Conservation (phyloP, 1,140 invertebrate species). For the Drosophila sucinea region DNA sequence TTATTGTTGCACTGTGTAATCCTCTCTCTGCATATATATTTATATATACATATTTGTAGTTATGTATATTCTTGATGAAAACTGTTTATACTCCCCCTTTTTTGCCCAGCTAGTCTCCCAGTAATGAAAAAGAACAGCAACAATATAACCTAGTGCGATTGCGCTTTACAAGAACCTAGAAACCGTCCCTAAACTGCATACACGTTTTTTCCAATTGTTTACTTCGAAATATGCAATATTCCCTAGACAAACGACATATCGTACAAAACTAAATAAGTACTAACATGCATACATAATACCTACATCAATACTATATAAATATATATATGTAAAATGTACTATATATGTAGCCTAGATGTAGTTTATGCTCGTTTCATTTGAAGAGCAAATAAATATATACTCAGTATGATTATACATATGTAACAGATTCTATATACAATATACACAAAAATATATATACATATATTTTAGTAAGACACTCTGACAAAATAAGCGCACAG, state of each 20-base stretch:
- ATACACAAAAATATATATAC: constrained; percentile 40
- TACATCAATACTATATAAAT: constrained; percentile 40
- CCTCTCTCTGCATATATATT: constrained; percentile 26
- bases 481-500: constrained; percentile 62
- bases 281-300: constrained; percentile 53
- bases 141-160: constrained; percentile 50
- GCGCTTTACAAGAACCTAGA: constrained; percentile 72
- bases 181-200: constrained; percentile 74
- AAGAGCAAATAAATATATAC: constrained; percentile 22
- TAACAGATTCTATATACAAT: constrained; percentile 38
- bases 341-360: constrained; percentile 46
- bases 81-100: constrained; percentile 40
- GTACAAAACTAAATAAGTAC: constrained; percentile 74
- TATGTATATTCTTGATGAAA: constrained; percentile 34
- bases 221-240: constrained; percentile 37
- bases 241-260: constrained; percentile 77
- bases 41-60: constrained; percentile 58
- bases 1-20: constrained; percentile 34
- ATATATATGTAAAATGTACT: constrained; percentile 37
- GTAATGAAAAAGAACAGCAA: neutral
- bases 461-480: constrained; percentile 69
- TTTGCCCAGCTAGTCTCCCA: constrained; percentile 59
- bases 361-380: constrained; percentile 10
- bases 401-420: constrained; percentile 29
- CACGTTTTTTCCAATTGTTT: constrained; percentile 47